Evolutionary conservation across 2,113 vertebrate species (phyloP).

Genomic region (Thamnophis sirtalis): DNA sequence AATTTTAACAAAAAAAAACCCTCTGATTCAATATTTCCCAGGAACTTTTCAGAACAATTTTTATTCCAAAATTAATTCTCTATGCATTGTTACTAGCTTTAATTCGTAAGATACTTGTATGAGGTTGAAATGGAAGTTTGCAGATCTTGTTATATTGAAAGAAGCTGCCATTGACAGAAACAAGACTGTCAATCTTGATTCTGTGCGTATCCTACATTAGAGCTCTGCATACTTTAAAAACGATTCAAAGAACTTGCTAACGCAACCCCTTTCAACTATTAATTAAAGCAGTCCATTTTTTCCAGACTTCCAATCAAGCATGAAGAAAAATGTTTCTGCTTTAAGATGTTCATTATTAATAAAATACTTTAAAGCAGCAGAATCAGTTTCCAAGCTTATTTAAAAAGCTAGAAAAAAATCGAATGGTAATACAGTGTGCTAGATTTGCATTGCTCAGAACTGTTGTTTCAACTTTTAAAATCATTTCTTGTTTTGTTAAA

Average conservation of each 20-base stretch:
- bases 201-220: not conserved
- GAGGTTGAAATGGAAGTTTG: not conserved
- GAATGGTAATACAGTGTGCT: not conserved
- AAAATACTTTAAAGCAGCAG: not conserved
- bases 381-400: not conserved
- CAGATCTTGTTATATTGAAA: not conserved
- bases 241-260: not conserved
- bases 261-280: not conserved
- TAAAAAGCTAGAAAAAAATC: not conserved
- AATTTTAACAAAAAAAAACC: not conserved
- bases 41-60: not conserved
- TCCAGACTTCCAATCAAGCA: not conserved
- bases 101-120: not conserved
- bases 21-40: not conserved
- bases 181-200: not conserved
- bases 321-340: not conserved
- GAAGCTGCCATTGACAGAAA: not conserved
- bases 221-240: not conserved
- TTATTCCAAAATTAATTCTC: not conserved
- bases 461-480: not conserved
- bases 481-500: not conserved
- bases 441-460: not conserved
- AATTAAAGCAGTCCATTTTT: not conserved
- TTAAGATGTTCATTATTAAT: not conserved
- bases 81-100: not conserved